Conservation (phyloP, 2,888 invertebrate genomes). For the Limenitis camilla region DNA sequence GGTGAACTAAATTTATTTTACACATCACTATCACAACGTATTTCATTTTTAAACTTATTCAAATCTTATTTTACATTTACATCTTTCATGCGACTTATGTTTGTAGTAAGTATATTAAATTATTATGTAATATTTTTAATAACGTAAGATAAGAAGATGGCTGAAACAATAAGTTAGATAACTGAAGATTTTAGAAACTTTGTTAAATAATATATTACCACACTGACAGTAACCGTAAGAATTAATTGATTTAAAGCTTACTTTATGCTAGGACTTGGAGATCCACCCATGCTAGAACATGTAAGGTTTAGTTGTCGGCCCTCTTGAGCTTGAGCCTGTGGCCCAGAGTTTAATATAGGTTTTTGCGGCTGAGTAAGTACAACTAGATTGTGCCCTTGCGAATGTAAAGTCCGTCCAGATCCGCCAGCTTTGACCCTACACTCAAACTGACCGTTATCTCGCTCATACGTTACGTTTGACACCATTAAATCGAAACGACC, state of each 20-base stretch:
- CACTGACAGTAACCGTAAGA: background rate
- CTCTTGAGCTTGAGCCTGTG: conserved; percentile 87
- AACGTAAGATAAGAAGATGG: too few relatives aligned
- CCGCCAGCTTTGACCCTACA: conserved; percentile 90
- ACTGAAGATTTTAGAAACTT: too few relatives aligned
- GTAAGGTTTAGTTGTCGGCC: conserved; percentile 83
- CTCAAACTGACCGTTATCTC: conserved; percentile 94
- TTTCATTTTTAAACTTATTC: too few relatives aligned
- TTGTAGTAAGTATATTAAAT: too few relatives aligned
- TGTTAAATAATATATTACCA: too few relatives aligned
- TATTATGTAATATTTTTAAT: too few relatives aligned
- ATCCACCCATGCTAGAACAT: conserved; percentile 90
- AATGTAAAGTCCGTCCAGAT: conserved; percentile 87
- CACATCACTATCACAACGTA: too few relatives aligned
- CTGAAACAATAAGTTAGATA: too few relatives aligned
- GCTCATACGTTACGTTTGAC: conserved; percentile 89
- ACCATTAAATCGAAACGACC: conserved; percentile 91
- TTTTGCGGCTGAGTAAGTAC: conserved; percentile 89
- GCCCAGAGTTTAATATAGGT: conserved; percentile 84
- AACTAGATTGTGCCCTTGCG: conserved; percentile 87
- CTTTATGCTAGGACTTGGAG: conserved; percentile 91
- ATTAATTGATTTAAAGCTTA: conserved; percentile 42
- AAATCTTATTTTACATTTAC: too few relatives aligned
- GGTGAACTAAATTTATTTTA: too few relatives aligned
- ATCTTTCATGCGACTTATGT: too few relatives aligned